Percentiles rank a stretch among this genome's conserved stretches.
Conservation (phyloP, 2,113 vertebrate species). For the Sus scrofa region T2T-Sscrofa CM000824.6:42770001-42770500, state of each 20-base stretch:
- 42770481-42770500: background rate
- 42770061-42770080: background rate
- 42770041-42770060: background rate
- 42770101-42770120: background rate
- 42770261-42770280: background rate
- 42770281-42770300: background rate
- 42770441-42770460: background rate
- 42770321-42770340: background rate
- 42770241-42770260: background rate
- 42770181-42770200: no score
- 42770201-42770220: no score
- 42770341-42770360: background rate
- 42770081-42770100: background rate
- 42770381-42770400: background rate
- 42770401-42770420: background rate
- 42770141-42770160: no score
- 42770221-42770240: background rate
- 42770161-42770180: no score
- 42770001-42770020: no score
- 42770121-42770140: no score
- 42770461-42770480: background rate
- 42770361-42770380: background rate
- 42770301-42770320: constrained; percentile 5
- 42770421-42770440: background rate
- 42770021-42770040: background rate